Evolutionary conservation across 2,888 invertebrate species (phyloP).

Genomic region (Rugalucina vietnamica): DNA sequence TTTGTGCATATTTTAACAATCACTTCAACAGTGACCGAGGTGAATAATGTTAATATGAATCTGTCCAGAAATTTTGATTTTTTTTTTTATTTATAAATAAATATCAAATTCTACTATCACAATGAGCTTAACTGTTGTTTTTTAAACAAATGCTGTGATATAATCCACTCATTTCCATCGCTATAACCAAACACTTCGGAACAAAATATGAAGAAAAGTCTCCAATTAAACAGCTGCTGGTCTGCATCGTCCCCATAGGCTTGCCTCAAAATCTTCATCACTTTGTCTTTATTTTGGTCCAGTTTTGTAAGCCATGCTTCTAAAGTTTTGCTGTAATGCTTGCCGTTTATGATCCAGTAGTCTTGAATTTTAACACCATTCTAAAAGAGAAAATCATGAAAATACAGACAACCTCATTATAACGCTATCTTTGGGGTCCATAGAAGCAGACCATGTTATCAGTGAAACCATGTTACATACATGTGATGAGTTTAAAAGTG

Average conservation of each 20-base stretch:
- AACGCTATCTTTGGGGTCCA: too few species aligned
- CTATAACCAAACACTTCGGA: slow-evolving; percentile 78
- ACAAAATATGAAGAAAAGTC: slow-evolving; percentile 80
- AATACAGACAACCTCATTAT: too few species aligned
- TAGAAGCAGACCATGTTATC: too few species aligned
- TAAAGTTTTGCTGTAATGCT: slow-evolving; percentile 74
- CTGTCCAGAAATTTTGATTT: too few species aligned
- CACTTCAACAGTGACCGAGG: too few species aligned
- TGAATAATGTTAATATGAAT: too few species aligned
- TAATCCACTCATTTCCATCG: slow-evolving; percentile 80
- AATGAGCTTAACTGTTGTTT: slow-evolving; percentile 68
- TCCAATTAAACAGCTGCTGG: slow-evolving; percentile 78
- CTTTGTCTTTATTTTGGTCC: slow-evolving; percentile 72
- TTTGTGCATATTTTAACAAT: too few species aligned
- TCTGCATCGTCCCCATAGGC: slow-evolving; percentile 73
- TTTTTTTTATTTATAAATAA: too few species aligned
- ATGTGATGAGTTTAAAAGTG: too few species aligned
- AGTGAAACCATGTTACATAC: too few species aligned
- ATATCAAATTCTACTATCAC: too few species aligned
- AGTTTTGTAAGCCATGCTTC: slow-evolving; percentile 75
- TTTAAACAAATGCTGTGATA: slow-evolving; percentile 75
- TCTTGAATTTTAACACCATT: slow-evolving; percentile 73
- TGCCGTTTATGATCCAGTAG: slow-evolving; percentile 76
- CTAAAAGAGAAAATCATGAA: slow-evolving; percentile 64
- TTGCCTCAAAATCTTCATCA: slow-evolving; percentile 65